phyloP scores from a whole-genome alignment of 1,140 invertebrate genomes.

The Dendroctonus ponderosae region DNA sequence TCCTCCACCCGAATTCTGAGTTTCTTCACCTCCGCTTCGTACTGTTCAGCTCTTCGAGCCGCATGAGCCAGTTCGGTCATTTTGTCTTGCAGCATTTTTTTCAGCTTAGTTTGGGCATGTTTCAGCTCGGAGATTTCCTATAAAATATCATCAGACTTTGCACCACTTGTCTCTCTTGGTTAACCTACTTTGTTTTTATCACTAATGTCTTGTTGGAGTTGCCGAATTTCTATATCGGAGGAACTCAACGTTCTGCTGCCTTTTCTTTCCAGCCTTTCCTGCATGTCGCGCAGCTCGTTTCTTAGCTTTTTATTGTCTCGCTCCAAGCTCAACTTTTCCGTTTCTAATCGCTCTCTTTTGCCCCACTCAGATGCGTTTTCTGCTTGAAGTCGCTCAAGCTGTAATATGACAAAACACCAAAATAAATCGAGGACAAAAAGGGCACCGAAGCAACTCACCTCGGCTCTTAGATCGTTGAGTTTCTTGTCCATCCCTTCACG shows the following conservation, averaged over 20 bases:
- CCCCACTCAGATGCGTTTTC: conserved; percentile 94
- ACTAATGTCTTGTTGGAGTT: conserved; percentile 70
- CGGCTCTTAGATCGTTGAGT: conserved; percentile 66
- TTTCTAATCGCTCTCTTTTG: conserved; percentile 83
- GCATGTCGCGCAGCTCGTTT: conserved; percentile 77
- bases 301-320: conserved; percentile 87
- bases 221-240: conserved; percentile 67
- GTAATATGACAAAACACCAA: conserved; percentile 34
- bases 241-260: conserved; percentile 58
- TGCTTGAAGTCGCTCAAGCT: conserved; percentile 80
- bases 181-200: conserved; percentile 68
- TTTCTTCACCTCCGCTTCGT: conserved; percentile 79
- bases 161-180: background rate
- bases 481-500: conserved; percentile 70
- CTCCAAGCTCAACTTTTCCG: conserved; percentile 82
- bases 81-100: conserved; percentile 76
- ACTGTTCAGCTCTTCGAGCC: conserved; percentile 74
- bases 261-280: conserved; percentile 72
- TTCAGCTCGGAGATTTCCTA: conserved; percentile 74
- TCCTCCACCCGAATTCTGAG: conserved; percentile 75
- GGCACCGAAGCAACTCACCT: conserved; percentile 51
- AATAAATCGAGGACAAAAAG: background rate
- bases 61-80: conserved; percentile 78
- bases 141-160: conserved; percentile 3
- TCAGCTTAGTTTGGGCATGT: conserved; percentile 72